These are phyloP conservation scores for Marronus borbonicus DNA, from an alignment of 2,888 invertebrate genomes.

Conservation along the genomic window DNA sequence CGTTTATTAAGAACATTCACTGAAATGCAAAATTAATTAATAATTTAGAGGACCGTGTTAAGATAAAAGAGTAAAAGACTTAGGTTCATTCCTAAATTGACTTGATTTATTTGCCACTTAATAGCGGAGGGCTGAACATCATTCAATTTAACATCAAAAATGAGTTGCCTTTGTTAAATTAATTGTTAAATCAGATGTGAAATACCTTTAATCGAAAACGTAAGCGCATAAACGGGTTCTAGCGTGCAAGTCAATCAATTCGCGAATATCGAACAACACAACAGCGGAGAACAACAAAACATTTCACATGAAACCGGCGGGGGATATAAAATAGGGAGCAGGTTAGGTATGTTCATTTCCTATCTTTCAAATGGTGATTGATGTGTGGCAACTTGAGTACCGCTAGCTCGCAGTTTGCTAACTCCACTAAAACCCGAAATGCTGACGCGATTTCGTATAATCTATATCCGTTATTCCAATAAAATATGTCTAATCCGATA, in stretches of 20 bases:
- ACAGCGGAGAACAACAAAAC: slow-evolving; percentile 54
- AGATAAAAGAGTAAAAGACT: too few species aligned
- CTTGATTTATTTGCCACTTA: slow-evolving; percentile 26
- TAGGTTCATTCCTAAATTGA: background rate
- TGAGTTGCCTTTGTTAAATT: slow-evolving; percentile 46
- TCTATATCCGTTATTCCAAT: slow-evolving; percentile 50
- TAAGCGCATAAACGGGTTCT: slow-evolving; percentile 46
- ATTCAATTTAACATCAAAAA: slow-evolving; percentile 45
- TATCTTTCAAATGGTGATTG: slow-evolving; percentile 70
- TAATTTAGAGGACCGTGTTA: too few species aligned
- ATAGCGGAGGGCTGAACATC: slow-evolving; percentile 8
- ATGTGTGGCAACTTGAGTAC: slow-evolving; percentile 63
- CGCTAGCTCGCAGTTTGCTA: slow-evolving; percentile 46
- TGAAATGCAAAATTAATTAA: too few species aligned
- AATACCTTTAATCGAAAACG: slow-evolving; percentile 49
- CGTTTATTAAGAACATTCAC: too few species aligned
- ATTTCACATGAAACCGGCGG: slow-evolving; percentile 62
- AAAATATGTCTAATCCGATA: slow-evolving; percentile 32
- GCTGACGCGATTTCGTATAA: slow-evolving; percentile 49
- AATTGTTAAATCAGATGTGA: slow-evolving; percentile 51
- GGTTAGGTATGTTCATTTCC: slow-evolving; percentile 70
- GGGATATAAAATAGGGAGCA: slow-evolving; percentile 65
- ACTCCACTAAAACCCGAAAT: slow-evolving; percentile 47
- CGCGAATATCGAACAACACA: slow-evolving; percentile 53
- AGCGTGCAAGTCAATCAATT: slow-evolving; percentile 59